Evolutionary conservation across 1,140 invertebrate species (phyloP).

Genomic region (Brachionus calyciflorus): DNA sequence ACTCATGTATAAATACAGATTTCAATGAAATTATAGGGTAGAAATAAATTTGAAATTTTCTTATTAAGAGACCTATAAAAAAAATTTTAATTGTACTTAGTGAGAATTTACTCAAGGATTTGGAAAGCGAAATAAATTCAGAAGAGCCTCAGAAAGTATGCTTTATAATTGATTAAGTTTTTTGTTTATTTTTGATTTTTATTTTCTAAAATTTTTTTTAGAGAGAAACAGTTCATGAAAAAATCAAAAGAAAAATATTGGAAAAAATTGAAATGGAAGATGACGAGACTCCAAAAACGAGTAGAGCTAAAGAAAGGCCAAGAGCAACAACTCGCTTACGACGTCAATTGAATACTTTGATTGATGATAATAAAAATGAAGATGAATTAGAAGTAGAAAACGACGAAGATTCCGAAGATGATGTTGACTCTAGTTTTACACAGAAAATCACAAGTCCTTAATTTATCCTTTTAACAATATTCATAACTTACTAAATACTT

Average conservation of each 20-base stretch:
- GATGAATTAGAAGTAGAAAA: not conserved
- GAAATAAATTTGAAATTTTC: not conserved
- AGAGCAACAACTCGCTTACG: not conserved
- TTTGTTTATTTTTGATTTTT: not conserved
- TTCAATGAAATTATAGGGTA: conserved; percentile 34
- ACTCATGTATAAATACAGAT: conserved; percentile 25
- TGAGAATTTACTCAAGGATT: not conserved
- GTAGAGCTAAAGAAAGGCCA: not conserved
- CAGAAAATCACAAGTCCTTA: too few species aligned
- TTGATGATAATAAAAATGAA: conserved; percentile 17
- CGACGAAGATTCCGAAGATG: not conserved
- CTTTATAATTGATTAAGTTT: not conserved
- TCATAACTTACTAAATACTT: too few species aligned
- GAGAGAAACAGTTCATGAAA: conserved; percentile 7
- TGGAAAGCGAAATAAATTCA: not conserved
- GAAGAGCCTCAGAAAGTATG: not conserved
- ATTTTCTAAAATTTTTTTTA: not conserved
- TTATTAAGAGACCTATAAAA: not conserved
- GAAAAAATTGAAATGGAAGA: not conserved
- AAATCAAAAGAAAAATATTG: not conserved
- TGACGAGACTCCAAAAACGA: not conserved
- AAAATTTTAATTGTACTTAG: not conserved
- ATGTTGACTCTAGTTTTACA: too few species aligned
- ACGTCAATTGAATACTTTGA: not conserved
- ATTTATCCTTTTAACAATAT: too few species aligned